Evolutionary conservation across 2,888 invertebrate species (phyloP).

Genomic region (Ophonus ardosiacus): DNA sequence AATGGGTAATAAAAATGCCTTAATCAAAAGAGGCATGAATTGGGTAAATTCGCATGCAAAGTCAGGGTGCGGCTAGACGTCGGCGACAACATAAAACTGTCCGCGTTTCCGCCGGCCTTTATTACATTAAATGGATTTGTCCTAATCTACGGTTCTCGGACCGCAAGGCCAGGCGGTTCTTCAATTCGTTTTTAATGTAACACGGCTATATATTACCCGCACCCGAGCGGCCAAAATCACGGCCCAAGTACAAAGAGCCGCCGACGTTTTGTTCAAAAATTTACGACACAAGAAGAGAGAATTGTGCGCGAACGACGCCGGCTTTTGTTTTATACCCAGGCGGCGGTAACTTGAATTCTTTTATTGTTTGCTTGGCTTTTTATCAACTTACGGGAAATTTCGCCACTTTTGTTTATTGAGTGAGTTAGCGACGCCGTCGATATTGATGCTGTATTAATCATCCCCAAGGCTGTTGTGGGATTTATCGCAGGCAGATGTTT

Average conservation of each 20-base stretch:
- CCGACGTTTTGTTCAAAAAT: constrained; percentile 60
- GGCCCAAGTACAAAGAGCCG: constrained; percentile 40
- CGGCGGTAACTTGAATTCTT: constrained; percentile 43
- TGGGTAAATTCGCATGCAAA: neutral
- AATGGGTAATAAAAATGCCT: neutral
- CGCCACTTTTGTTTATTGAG: constrained; percentile 46
- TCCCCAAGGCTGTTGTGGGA: constrained; percentile 32
- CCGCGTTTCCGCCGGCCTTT: constrained; percentile 70
- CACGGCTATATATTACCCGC: constrained; percentile 49
- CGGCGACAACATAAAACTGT: constrained; percentile 70
- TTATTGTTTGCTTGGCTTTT: constrained; percentile 44
- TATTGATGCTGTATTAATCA: constrained; percentile 48
- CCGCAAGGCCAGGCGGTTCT: constrained; percentile 46
- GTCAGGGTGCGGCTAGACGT: neutral
- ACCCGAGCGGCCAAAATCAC: constrained; percentile 41
- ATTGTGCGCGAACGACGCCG: constrained; percentile 33
- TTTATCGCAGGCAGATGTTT: constrained; percentile 37
- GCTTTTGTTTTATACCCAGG: constrained; percentile 56
- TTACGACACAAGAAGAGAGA: constrained; percentile 46
- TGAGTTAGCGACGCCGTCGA: constrained; percentile 27
- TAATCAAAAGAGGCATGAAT: neutral
- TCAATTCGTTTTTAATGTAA: constrained; percentile 62
- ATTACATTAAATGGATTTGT: constrained; percentile 72
- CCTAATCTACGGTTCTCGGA: constrained; percentile 70
- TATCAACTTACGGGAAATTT: constrained; percentile 45